phyloP scores from a whole-genome alignment of 2,797 vertebrate species.

The Sebastiscus albofasciatus region DNA sequence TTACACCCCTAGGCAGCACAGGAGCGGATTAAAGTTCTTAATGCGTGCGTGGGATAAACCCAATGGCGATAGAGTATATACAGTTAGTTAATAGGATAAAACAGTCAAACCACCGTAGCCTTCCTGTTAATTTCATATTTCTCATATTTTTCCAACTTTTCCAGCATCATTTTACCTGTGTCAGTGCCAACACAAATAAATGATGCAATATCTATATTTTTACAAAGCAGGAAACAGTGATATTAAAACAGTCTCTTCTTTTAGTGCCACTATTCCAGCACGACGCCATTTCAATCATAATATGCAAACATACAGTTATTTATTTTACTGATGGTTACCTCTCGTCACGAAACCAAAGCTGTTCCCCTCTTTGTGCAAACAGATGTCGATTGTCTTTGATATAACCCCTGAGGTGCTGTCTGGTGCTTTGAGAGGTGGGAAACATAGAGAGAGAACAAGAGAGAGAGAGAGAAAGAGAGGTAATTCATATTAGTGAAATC shows the following conservation, averaged over 20 bases:
- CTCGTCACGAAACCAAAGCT: slow-evolving; percentile 97
- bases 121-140: too few relatives aligned
- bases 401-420: slow-evolving; percentile 91
- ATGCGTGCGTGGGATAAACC: too few relatives aligned
- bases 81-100: neutral
- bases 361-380: slow-evolving; percentile 94
- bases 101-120: neutral
- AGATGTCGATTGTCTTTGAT: slow-evolving; percentile 95
- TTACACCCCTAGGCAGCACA: too few relatives aligned
- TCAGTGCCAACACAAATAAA: neutral
- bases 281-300: neutral
- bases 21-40: too few relatives aligned
- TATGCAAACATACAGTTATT: neutral
- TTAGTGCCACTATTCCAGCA: neutral
- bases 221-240: neutral
- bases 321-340: slow-evolving; percentile 82
- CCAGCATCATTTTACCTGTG: neutral
- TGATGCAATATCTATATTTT: neutral
- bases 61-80: too few relatives aligned
- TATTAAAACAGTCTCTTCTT: neutral
- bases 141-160: too few relatives aligned
- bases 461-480: neutral
- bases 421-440: slow-evolving; percentile 80
- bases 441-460: neutral
- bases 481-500: neutral